phyloP scores from a whole-genome alignment of 2,888 invertebrate species.

The Acleris literana region DNA sequence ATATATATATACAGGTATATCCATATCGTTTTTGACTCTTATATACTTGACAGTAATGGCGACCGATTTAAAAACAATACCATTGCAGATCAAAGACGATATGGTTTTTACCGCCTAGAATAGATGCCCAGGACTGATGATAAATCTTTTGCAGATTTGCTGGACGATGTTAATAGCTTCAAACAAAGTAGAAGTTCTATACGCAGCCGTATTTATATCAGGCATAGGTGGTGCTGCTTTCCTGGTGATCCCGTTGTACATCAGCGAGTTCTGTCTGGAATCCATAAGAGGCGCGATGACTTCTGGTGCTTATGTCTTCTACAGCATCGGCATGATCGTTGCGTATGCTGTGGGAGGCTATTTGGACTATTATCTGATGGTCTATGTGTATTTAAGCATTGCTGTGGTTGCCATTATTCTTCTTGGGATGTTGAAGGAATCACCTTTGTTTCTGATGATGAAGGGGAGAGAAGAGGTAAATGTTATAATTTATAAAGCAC shows the following conservation, averaged over 20 bases:
- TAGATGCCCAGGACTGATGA: too few relatives aligned
- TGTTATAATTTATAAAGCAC: background rate
- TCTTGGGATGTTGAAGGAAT: conserved; percentile 55
- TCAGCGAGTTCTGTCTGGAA: conserved; percentile 66
- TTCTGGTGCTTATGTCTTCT: conserved; percentile 57
- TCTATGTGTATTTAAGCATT: conserved; percentile 54
- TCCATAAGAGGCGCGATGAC: conserved; percentile 66
- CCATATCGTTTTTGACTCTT: too few relatives aligned
- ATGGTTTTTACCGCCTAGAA: too few relatives aligned
- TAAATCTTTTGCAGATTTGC: conserved; percentile 50
- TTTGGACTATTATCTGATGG: conserved; percentile 56
- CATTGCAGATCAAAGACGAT: too few relatives aligned
- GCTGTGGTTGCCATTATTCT: conserved; percentile 47
- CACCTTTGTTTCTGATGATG: conserved; percentile 63
- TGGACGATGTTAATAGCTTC: conserved; percentile 57
- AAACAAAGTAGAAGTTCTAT: conserved; percentile 56
- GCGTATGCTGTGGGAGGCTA: conserved; percentile 64
- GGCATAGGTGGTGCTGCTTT: conserved; percentile 57
- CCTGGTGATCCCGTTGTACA: conserved; percentile 56
- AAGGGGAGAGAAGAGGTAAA: conserved; percentile 58
- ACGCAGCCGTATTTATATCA: conserved; percentile 57
- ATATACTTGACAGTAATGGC: too few relatives aligned
- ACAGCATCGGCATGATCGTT: conserved; percentile 59
- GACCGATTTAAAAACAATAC: too few relatives aligned
- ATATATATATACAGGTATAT: too few relatives aligned